These are phyloP conservation scores for Hydrolagus affinis DNA, from an alignment of 2,113 vertebrate genomes.

Conservation along the genomic window DNA sequence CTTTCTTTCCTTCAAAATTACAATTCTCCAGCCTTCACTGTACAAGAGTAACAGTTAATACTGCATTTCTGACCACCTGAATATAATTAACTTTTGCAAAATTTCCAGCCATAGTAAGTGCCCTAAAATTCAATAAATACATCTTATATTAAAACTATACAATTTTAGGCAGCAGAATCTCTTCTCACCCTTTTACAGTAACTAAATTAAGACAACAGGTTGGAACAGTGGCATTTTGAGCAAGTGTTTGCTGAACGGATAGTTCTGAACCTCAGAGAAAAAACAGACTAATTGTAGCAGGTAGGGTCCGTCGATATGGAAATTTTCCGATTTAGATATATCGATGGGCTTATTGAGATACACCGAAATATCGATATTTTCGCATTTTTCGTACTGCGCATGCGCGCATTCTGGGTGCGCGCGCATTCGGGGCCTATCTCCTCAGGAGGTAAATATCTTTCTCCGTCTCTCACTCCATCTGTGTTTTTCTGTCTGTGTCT, in stretches of 20 bases:
- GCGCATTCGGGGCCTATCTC: no score
- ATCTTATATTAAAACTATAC: constrained; percentile 27
- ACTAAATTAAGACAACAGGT: background rate
- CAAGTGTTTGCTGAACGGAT: background rate
- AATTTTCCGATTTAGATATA: no score
- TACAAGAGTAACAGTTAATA: background rate
- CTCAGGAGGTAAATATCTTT: no score
- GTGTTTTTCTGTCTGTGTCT: no score
- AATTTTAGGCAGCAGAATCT: constrained; percentile 10
- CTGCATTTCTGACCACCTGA: background rate
- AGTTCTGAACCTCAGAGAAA: background rate
- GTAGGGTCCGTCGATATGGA: no score
- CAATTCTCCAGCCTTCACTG: background rate
- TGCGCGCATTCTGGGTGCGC: no score
- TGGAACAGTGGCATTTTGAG: background rate
- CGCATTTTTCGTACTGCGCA: no score
- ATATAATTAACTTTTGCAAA: background rate
- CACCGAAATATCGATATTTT: no score
- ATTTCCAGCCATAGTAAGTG: constrained; percentile 8
- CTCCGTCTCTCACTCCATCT: no score
- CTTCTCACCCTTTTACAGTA: background rate
- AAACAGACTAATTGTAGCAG: background rate
- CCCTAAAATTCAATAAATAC: constrained; percentile 28
- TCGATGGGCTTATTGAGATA: no score
- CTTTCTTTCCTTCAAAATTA: constrained; percentile 4